Evolutionary conservation across 2,888 invertebrate genomes (phyloP).

Genomic region (Fragum whitleyi): DNA sequence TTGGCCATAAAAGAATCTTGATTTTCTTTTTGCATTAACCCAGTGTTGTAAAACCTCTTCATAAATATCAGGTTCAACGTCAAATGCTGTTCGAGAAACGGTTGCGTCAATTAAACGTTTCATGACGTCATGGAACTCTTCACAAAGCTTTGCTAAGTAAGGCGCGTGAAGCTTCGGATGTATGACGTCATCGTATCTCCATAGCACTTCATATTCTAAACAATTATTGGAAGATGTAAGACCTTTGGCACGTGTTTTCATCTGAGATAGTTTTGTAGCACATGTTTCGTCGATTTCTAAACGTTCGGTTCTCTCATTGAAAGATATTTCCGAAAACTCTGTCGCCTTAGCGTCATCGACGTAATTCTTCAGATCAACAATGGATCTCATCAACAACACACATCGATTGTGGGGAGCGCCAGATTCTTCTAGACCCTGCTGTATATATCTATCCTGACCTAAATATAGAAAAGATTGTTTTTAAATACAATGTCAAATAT

Average conservation of each 20-base stretch:
- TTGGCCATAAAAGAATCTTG: conserved; percentile 68
- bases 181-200: conserved; percentile 83
- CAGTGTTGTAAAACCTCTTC: conserved; percentile 74
- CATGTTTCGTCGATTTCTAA: conserved; percentile 71
- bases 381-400: conserved; percentile 78
- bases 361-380: conserved; percentile 84
- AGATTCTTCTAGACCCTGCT: conserved; percentile 73
- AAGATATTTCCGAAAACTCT: conserved; percentile 77
- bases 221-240: conserved; percentile 70
- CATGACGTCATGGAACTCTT: conserved; percentile 67
- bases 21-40: conserved; percentile 67
- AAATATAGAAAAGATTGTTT: conserved; percentile 51
- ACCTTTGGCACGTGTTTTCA: conserved; percentile 71
- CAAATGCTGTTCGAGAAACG: conserved; percentile 60
- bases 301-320: conserved; percentile 71
- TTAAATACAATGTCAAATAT: not conserved
- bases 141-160: conserved; percentile 78
- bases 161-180: conserved; percentile 78
- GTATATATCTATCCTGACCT: conserved; percentile 80
- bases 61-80: conserved; percentile 65
- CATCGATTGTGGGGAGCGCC: conserved; percentile 71
- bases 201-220: conserved; percentile 78
- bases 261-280: conserved; percentile 66
- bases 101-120: conserved; percentile 71
- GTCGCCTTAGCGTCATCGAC: conserved; percentile 70